Percentiles rank a stretch among this genome's conserved stretches.
Conservation (phyloP, 2,113 vertebrate species). For the Hippopotamus amphibius region DNA sequence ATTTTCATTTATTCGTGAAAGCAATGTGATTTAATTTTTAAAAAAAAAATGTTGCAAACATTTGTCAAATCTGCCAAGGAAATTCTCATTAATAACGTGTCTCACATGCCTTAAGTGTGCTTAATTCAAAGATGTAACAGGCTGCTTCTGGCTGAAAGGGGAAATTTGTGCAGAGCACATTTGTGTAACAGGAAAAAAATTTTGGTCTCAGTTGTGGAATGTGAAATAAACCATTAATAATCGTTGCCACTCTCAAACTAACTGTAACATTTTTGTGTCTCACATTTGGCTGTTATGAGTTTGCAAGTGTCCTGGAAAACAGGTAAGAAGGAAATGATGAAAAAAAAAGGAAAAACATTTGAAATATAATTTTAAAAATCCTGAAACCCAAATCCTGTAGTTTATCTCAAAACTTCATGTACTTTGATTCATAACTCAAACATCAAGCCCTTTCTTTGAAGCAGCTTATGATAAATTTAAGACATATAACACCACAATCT, state of each 20-base stretch:
- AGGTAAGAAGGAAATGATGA: neutral
- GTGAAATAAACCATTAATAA: neutral
- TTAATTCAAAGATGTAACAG: slow-evolving; percentile 58
- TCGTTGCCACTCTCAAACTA: neutral
- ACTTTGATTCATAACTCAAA: slow-evolving; percentile 82
- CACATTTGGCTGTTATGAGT: neutral
- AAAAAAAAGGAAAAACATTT: slow-evolving; percentile 48
- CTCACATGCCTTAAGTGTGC: slow-evolving; percentile 1
- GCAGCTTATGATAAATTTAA: slow-evolving; percentile 85
- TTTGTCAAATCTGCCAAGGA: slow-evolving; percentile 77
- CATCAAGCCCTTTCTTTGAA: slow-evolving; percentile 85
- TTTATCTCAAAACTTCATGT: slow-evolving; percentile 65
- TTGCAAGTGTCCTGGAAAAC: neutral
- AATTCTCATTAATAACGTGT: neutral
- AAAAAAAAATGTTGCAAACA: slow-evolving; percentile 56
- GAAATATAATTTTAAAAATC: neutral
- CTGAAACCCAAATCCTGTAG: neutral
- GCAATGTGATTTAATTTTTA: slow-evolving; percentile 59
- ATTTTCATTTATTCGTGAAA: slow-evolving; percentile 64
- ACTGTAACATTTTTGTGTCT: neutral
- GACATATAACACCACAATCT: slow-evolving; percentile 82
- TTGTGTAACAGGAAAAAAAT: slow-evolving; percentile 12
- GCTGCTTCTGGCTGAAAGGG: neutral
- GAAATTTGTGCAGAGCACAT: neutral
- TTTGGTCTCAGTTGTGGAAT: slow-evolving; percentile 36